Base-by-base conservation (phyloP, 2,797 vertebrate species). In the Florisuga fusca region DNA sequence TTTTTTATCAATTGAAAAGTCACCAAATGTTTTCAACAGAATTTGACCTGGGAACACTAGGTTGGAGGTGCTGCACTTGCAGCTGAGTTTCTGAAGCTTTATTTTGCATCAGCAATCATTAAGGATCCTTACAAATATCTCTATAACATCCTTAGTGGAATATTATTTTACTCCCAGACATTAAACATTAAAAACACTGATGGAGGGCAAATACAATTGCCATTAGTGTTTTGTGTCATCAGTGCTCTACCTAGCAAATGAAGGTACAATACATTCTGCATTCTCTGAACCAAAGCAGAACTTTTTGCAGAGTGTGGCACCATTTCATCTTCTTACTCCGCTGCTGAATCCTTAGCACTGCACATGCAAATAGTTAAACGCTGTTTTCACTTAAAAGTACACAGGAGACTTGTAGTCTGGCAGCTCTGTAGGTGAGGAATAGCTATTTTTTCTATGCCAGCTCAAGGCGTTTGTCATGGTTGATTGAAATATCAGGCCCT, bases 1-100 rank as follows among this genome's bases (percentile, higher is more conserved):
- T 95, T 75, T 75, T 92, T 89, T 89, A 78, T 78, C 61, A 69
- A 85, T 85, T 66, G 68, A 95, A 83, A 93, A 72, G 21, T 67
- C 36, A 71, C 14, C n/a, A 68, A 89, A n/a, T 59, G 43, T 57
- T 85, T 87, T 94, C 73, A 68, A 38, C 10, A 85, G 7, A 77
- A 84, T 61, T 50, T 94, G 88, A 94, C 84, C 90, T 89, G 81
- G 79, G 93, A 95, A 92, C 34, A 12, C 12, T 20, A 59, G 3
- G 10, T 15, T 93, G 80, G 61, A 2, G 4, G 34, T 51, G 27
- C 17, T 79, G 19, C 25, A 41, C n/a, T 82, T 84, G 21, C 34
- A n/a, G 25, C 31, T 51, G 36, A 59, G 31, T 16, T 87, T 85
- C 46, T 7, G 2, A 67, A 45, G 54, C 45, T 16, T 33, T 57